Conservation (phyloP, 1,140 invertebrate genomes). For the Hycleus phaleratus region DNA sequence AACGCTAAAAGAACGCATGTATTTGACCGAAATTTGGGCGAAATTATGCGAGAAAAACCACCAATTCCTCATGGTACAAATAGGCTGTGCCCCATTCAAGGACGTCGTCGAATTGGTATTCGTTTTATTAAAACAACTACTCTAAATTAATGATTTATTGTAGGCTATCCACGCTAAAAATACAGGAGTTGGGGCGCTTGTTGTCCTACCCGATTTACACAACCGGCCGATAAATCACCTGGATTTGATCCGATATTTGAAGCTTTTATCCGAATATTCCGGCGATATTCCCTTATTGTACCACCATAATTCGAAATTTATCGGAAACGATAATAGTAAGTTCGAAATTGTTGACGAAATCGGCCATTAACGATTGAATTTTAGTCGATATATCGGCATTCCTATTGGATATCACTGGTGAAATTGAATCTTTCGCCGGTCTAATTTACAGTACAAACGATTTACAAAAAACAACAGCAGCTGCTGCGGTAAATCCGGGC, state of each 20-base stretch:
- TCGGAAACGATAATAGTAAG: conserved; percentile 20
- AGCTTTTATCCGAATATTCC: conserved; percentile 56
- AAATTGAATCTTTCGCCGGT: conserved; percentile 35
- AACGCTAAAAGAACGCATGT: conserved; percentile 59
- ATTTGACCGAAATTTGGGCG: conserved; percentile 59
- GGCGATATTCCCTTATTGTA: conserved; percentile 69
- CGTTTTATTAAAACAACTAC: not conserved
- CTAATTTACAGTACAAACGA: conserved; percentile 33
- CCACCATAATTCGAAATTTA: conserved; percentile 68
- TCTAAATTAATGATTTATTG: conserved; percentile 6
- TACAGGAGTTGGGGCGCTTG: conserved; percentile 58
- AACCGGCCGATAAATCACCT: conserved; percentile 58
- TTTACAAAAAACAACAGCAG: conserved; percentile 29
- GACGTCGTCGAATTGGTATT: conserved; percentile 63
- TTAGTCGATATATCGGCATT: conserved; percentile 32
- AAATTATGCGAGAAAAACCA: conserved; percentile 47
- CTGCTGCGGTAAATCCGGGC: conserved; percentile 29
- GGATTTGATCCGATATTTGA: conserved; percentile 62
- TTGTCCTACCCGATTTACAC: conserved; percentile 69
- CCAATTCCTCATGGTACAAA: conserved; percentile 65
- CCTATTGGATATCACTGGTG: conserved; percentile 33
- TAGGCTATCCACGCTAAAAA: conserved; percentile 65
- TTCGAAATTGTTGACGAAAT: no score
- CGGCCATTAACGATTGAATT: not conserved
- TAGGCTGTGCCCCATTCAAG: conserved; percentile 61